phyloP scores from a whole-genome alignment of 2,797 vertebrate genomes.

The Antrozous pallidus region DNA sequence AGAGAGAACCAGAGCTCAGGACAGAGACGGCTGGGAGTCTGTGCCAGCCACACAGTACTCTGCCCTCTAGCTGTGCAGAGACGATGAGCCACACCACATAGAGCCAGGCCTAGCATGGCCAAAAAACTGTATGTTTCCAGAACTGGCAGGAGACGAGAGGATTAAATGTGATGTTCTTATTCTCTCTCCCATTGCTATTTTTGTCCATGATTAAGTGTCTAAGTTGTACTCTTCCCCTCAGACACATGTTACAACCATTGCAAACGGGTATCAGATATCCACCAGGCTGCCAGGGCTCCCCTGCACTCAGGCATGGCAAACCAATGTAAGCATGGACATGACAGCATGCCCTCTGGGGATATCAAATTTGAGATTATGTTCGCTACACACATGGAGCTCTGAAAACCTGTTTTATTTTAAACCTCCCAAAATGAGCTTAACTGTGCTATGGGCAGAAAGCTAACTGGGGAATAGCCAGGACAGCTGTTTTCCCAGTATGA shows the following conservation, averaged over 20 bases:
- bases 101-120: too few relatives aligned
- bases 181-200: not conserved
- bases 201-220: not conserved
- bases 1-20: not conserved
- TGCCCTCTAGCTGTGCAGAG: not conserved
- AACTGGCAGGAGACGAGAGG: not conserved
- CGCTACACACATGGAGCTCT: rapidly evolving
- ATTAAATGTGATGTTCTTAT: not conserved
- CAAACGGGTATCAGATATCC: not conserved
- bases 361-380: not conserved
- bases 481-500: not conserved
- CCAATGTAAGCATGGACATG: rapidly evolving
- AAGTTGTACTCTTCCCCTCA: not conserved
- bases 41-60: not conserved
- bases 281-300: too few relatives aligned
- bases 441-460: not conserved
- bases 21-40: too few relatives aligned
- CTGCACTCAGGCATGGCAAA: rapidly evolving
- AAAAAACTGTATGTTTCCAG: not conserved
- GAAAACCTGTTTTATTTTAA: not conserved
- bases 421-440: not conserved
- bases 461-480: not conserved
- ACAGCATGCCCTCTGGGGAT: not conserved
- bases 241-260: not conserved
- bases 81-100: rapidly evolving